phyloP scores from a whole-genome alignment of 92 coral and sea anemone species.

The Chrysogorgia sp. region DNA sequence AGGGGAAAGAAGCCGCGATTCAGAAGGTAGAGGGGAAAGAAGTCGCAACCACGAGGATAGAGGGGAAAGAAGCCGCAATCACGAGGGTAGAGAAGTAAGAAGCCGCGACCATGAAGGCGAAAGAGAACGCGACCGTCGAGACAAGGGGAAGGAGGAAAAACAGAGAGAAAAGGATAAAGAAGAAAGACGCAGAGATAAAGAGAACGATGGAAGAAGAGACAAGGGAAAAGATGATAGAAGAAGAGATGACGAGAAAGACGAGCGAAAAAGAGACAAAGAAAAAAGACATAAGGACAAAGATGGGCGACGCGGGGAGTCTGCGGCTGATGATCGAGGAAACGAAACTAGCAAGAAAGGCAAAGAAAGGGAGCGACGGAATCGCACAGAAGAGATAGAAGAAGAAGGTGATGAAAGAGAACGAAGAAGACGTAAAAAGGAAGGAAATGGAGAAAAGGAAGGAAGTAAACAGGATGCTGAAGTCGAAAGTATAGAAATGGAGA shows the following conservation, averaged over 20 bases:
- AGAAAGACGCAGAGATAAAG: constrained; percentile 25
- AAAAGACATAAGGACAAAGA: background rate
- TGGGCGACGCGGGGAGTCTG: background rate
- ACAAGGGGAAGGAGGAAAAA: constrained; percentile 39
- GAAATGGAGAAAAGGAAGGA: background rate
- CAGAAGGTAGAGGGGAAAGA: no score
- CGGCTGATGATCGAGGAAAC: no score
- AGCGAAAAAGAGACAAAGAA: background rate
- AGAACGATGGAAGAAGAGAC: constrained; percentile 28
- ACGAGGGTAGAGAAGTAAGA: no score
- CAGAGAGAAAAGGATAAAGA: constrained; percentile 29
- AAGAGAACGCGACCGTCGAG: background rate
- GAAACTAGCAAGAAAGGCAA: no score
- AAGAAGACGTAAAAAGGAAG: background rate
- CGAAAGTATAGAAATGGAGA: background rate
- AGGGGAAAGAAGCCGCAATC: no score
- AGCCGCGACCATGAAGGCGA: background rate
- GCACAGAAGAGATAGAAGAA: constrained; percentile 31
- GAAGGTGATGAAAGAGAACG: background rate
- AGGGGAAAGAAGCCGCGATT: no score
- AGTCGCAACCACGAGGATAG: background rate
- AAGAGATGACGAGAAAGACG: constrained; percentile 45
- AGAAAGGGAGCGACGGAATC: constrained; percentile 26
- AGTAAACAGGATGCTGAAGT: background rate
- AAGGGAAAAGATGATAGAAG: constrained; percentile 58